Conservation (phyloP, 2,888 invertebrate genomes). For the Andricus curvator region DNA sequence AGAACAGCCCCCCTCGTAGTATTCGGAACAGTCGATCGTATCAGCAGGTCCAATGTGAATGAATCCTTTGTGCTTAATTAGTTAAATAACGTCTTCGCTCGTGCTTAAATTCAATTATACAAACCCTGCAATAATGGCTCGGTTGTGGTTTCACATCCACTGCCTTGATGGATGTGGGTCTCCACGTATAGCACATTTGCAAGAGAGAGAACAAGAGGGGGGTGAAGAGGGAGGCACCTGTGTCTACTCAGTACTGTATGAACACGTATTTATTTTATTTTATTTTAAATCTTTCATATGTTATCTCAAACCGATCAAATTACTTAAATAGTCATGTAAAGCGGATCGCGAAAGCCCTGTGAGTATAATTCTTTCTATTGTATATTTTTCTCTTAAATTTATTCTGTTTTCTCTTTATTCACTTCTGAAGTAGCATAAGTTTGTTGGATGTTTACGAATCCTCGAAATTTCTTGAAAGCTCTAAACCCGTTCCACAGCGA, state of each 20-base stretch:
- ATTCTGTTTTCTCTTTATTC: too few relatives aligned
- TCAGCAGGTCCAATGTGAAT: conserved; percentile 70
- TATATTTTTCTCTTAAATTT: too few relatives aligned
- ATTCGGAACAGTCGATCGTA: conserved; percentile 46
- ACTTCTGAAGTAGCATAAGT: too few relatives aligned
- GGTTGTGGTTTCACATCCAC: conserved; percentile 69
- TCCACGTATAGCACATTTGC: conserved; percentile 51
- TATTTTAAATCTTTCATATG: not conserved
- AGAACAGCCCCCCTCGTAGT: conserved; percentile 37
- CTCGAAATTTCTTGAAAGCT: too few relatives aligned
- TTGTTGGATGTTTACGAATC: too few relatives aligned
- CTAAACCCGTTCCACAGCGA: not conserved
- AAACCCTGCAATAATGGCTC: conserved; percentile 74
- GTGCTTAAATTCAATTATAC: conserved; percentile 76
- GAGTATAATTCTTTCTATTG: too few relatives aligned
- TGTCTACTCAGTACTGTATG: not conserved
- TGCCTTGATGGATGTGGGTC: conserved; percentile 74
- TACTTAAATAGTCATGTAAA: not conserved
- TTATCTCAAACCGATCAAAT: not conserved
- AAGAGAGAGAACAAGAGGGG: conserved; percentile 43
- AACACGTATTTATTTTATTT: not conserved
- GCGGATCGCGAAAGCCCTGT: too few relatives aligned
- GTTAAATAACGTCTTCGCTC: conserved; percentile 77
- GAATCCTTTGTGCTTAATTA: conserved; percentile 76
- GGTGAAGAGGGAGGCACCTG: not conserved